Base-by-base conservation (phyloP, 2,113 vertebrate genomes). In the Lagopus leucura region DNA sequence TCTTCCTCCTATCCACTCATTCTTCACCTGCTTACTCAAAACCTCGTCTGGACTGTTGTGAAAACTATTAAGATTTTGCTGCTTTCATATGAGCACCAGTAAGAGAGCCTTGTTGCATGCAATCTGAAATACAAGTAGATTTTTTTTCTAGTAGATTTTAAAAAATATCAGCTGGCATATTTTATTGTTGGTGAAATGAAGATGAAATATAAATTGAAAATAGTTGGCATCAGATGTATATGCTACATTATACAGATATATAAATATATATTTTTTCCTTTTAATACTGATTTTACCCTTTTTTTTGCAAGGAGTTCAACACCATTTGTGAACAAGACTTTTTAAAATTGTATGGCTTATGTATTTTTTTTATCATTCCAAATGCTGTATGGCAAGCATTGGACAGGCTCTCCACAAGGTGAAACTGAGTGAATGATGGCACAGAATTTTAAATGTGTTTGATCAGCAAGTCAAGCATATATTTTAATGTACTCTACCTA, bases 41-140 rank as follows among this genome's bases (percentile, higher is more conserved):
- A 58, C 2, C 18, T 21, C 28, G 0, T 13, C 1, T 72, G 42
- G 18, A 60, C 8, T 81, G 18, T 72, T 90, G 75, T 60, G 34
- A 20, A 88, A 95, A 60, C 32, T n/a, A 1, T 47, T 78, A 34
- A 6, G 21, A 38, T 13, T 64, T 7, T 36, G 12, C 2, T 74
- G 6, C 1, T 0, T 42, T 86, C 19, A 47, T 63, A 3, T 36
- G 8, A 55, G 19, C 5, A 7, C 13, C 5, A n/a, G 15, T 69
- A 38, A n/a, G 1, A 2, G 3, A 1, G 0, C 7, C 27, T 76
- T 73, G 24, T 47, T 73, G 18, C 16, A 76, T 10, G 19, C 30
- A 0, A 1, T 55, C 36, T 55, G 48, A 82, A 92, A n/a, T 0
- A 0, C 15, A 89, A 30, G 15, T 20, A 64, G 38, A 34, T 83